Base-by-base conservation (phyloP, 2,113 vertebrate genomes). In the Boleophthalmus pectinirostris region DNA sequence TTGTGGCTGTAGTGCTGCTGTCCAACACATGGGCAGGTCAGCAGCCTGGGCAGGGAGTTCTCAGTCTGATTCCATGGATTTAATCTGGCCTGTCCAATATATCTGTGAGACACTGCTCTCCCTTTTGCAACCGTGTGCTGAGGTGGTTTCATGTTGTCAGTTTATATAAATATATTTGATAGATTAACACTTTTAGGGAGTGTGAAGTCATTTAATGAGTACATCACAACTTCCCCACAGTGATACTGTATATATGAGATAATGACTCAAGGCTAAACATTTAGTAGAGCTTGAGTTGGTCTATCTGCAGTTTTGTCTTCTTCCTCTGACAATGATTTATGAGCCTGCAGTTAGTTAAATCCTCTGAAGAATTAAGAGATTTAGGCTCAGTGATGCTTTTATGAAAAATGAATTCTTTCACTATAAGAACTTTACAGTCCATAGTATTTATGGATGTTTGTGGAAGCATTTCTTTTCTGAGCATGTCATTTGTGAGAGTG, bases 61-160 rank as follows among this genome's bases (percentile, higher is more conserved):
- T 16, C 35, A 35, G 60, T 63, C 35, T 63, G 25, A 33, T 63
- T 63, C 6, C 29, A 29, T 63, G 29, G 23, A 25, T 63, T 63
- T 63, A 63, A 63, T 63, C 60, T 63, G 5, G 16, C 29, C 60
- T 25, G 29, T 61, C 58, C 58, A 33, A 61, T 61, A 35, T 20
- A 20, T 35, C 25, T 61, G 16, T 38, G 18, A 3, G 20, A 38
- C 18, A n/a, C 33, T 12, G 16, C 33, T 38, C 61, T 38, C 61
- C 33, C 33, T 64, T 64, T 64, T 64, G 1, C 61, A 38, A n/a
- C 61, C 5, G 18, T 3, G 18, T n/a, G 35, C 23, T 38, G 18
- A 12, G 8, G 61, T 64, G 9, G 3, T 64, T 10, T 5, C 6
- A 24, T 24, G 21, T 8, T 15, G 23, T 24, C 3, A 3, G 21